A percentile compares a stretch with the other conserved stretches of the same genome.
These are phyloP conservation scores for Leptopilina drosophilae DNA, from an alignment of 2,888 invertebrate species.

Conservation along the genomic window DNA sequence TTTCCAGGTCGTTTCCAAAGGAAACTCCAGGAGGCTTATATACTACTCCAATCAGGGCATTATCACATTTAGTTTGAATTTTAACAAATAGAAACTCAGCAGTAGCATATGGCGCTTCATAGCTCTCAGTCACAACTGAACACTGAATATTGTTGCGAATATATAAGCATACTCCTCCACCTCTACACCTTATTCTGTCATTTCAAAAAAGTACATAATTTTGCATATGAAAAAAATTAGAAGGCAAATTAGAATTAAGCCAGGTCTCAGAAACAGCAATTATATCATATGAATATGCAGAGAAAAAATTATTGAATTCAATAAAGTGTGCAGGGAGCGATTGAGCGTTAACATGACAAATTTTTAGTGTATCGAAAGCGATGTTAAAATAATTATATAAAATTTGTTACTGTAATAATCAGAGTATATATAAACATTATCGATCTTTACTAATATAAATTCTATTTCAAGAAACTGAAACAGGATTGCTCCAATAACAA, in stretches of 20 bases:
- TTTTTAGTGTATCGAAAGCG: no score
- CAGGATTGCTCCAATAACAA: no score
- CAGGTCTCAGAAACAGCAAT: background rate
- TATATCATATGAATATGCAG: background rate
- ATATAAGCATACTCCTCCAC: background rate
- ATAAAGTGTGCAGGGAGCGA: background rate
- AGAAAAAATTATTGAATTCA: background rate
- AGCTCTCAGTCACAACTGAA: background rate
- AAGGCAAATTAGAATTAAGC: background rate
- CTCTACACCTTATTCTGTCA: background rate
- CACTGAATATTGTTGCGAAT: background rate
- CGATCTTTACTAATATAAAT: no score
- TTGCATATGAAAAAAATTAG: background rate
- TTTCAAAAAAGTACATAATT: background rate
- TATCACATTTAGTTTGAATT: background rate
- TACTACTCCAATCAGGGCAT: background rate
- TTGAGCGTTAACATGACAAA: no score
- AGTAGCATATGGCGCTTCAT: background rate
- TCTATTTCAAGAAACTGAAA: no score
- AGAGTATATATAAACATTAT: no score
- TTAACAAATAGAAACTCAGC: background rate
- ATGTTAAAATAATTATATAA: no score
- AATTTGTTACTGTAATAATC: no score
- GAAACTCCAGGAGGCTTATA: background rate
- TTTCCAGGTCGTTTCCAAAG: background rate